phyloP scores from a whole-genome alignment of 2,113 vertebrate genomes.

The Garra rufa region DNA sequence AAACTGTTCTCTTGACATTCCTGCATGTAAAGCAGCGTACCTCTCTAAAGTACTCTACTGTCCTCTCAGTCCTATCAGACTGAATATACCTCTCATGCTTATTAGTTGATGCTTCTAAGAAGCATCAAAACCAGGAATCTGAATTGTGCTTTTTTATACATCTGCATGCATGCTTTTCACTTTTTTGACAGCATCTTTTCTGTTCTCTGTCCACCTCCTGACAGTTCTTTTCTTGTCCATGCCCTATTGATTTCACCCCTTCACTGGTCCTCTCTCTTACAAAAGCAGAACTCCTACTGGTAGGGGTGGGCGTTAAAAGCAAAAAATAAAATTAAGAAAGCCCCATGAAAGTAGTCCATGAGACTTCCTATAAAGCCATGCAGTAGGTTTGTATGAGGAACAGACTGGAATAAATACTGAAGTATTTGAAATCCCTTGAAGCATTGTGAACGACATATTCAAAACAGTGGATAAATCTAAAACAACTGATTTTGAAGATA shows the following conservation, averaged over 20 bases:
- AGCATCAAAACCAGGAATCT: not conserved
- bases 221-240: not conserved
- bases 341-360: not conserved
- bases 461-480: not conserved
- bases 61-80: conserved; percentile 5
- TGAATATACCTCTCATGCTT: not conserved
- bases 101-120: not conserved
- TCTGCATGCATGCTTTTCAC: not conserved
- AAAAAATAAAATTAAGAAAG: not conserved
- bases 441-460: too few relatives aligned
- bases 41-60: not conserved
- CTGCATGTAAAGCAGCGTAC: not conserved
- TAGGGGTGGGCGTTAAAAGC: not conserved
- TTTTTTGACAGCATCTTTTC: not conserved
- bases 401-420: too few relatives aligned
- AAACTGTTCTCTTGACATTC: not conserved
- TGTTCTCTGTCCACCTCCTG: not conserved
- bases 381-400: too few relatives aligned
- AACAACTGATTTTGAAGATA: not conserved
- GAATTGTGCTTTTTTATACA: not conserved
- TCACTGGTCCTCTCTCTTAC: not conserved
- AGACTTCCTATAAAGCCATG: not conserved
- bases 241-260: conserved; percentile 9
- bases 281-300: not conserved
- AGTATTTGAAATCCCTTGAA: too few relatives aligned